Evolutionary conservation across 2,113 vertebrate species (phyloP), one percentile per base, ranked within the genome.

Genomic region (Rhizomys pruinosus): DNA sequence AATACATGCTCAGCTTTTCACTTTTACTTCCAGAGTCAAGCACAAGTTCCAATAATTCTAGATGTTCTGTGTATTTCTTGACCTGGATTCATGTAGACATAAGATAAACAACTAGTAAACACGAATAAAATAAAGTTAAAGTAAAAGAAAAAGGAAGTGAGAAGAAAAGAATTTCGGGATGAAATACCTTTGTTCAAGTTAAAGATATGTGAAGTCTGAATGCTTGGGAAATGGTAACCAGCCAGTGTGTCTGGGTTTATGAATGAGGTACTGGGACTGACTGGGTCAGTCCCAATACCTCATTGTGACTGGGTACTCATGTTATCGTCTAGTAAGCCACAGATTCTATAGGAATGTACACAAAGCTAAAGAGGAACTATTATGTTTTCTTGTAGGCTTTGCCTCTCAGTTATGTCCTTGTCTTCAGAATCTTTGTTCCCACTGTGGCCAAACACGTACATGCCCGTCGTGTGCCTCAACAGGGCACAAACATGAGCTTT

Each of bases 291-390:
- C n/a, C n/a, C n/a, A n/a, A n/a, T n/a, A n/a, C n/a, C n/a, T n/a
- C n/a, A n/a, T n/a, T n/a, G 11, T 52, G 34, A 52, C 9, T 44
- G 23, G 47, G 25, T 13, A 20, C 12, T 7, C 39, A 19, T 63
- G n/a, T 23, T 15, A 7, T 77, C 77, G 7, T 42, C 8, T 39
- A 4, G 7, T n/a, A 81, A 23, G 4, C 55, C 16, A 64, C 16
- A 13, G 17, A 11, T 52, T 44, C n/a, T 39, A 44, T 23, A 5
- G 55, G 19, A 68, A 69, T 11, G 32, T 69, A 1, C 17, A 7
- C 19, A 0, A 9, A 5, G 4, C 1, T 29, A n/a, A 20, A 29
- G 6, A 47, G 59, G 39, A 44, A 37, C 2, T 57, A 17, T 19
- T 20, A 1, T 63, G 37, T 63, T 63, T 92, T 81, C 15, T 5